Percentiles rank a stretch among this genome's conserved stretches.
phyloP scores from a whole-genome alignment of 2,113 vertebrate species.

The Suricata suricatta region DNA sequence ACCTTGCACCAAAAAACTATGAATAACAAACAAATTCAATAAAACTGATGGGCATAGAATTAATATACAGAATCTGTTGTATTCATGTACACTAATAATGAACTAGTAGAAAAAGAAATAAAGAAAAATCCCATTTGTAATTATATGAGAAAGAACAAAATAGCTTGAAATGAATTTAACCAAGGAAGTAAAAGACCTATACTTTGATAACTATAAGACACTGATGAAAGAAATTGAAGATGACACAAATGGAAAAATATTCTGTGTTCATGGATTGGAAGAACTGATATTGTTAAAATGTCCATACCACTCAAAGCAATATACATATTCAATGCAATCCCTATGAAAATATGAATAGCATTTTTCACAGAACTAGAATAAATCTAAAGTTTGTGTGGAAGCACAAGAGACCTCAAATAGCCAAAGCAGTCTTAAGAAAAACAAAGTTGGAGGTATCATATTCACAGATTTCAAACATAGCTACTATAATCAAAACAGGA shows the following conservation, averaged over 20 bases:
- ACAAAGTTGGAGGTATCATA: not conserved
- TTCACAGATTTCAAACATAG: not conserved
- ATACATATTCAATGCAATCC: not conserved
- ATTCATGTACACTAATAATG: not conserved
- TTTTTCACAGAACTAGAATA: not conserved
- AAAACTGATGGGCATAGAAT: not conserved
- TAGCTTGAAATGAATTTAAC: not conserved
- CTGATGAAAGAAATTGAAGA: not conserved
- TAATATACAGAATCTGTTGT: not conserved
- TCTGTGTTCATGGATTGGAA: not conserved
- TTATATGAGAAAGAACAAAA: not conserved
- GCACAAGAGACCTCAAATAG: not conserved
- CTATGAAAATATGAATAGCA: not conserved
- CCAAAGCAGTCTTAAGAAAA: not conserved
- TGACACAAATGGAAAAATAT: not conserved
- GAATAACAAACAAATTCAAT: not conserved
- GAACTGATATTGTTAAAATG: not conserved
- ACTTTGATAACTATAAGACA: not conserved
- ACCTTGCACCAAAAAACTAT: not conserved
- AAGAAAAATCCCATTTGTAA: not conserved
- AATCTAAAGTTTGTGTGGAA: not conserved
- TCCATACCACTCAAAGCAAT: not conserved
- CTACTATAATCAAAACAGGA: not conserved
- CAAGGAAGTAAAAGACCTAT: not conserved
- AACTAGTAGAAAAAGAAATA: not conserved